Evolutionary conservation across 2,113 vertebrate species (phyloP).

Genomic region (Anser cygnoides): DNA sequence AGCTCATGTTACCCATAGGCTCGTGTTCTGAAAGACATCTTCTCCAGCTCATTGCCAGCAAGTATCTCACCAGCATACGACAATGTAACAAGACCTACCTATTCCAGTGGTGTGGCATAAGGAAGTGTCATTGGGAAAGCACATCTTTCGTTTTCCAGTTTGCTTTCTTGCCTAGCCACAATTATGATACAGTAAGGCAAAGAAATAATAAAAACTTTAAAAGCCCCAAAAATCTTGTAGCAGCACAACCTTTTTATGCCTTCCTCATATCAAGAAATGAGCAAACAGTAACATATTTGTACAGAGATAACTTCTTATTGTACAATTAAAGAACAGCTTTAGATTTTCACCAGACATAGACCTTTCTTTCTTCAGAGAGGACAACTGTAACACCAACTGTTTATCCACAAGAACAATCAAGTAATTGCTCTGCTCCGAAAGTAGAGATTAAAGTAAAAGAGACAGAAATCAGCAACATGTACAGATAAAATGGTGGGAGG

Average conservation of each 20-base stretch:
- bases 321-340: background rate
- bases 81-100: too few relatives aligned
- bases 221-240: background rate
- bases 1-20: rapidly evolving
- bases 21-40: background rate
- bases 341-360: background rate
- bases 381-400: background rate
- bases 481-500: background rate
- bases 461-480: background rate
- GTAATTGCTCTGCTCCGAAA: background rate
- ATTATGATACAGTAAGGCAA: background rate
- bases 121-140: background rate
- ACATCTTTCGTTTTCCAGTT: background rate
- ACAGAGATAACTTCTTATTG: background rate
- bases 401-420: background rate
- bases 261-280: background rate
- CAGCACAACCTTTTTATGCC: background rate
- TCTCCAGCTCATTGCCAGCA: background rate
- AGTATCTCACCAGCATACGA: rapidly evolving
- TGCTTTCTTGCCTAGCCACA: background rate
- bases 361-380: background rate
- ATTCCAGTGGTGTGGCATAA: background rate
- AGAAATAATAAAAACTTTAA: background rate
- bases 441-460: background rate
- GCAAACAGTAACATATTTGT: background rate